These are phyloP conservation scores for Luperina testacea DNA, from an alignment of 2,888 invertebrate genomes.

Conservation along the genomic window DNA sequence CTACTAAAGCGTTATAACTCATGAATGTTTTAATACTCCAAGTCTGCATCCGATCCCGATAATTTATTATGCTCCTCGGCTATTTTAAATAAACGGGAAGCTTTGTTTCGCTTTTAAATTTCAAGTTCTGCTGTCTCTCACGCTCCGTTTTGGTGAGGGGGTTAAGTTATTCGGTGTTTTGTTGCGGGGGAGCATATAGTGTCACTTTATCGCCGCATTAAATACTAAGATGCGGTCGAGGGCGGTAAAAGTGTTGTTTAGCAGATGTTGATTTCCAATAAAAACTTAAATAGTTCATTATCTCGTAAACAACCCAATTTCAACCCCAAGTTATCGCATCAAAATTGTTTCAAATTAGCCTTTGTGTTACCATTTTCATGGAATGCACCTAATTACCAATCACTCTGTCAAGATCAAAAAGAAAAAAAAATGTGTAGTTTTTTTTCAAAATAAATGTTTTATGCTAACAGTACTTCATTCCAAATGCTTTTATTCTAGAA, in stretches of 20 bases:
- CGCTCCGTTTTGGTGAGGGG: constrained; percentile 25
- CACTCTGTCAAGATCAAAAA: no score
- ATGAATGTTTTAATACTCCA: constrained; percentile 75
- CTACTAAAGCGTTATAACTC: constrained; percentile 73
- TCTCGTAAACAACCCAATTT: no score
- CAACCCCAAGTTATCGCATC: no score
- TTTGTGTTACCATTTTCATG: no score
- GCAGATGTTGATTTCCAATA: no score
- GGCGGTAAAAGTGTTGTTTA: no score
- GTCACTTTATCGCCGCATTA: not conserved
- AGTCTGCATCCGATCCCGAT: constrained; percentile 66
- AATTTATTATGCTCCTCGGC: constrained; percentile 66
- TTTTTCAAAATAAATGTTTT: not conserved
- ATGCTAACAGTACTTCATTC: not conserved
- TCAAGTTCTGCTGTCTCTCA: constrained; percentile 42
- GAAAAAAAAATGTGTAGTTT: not conserved
- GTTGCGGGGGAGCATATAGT: not conserved
- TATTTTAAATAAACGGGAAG: constrained; percentile 67
- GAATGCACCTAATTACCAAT: no score
- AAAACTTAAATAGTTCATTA: no score
- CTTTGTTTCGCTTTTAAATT: constrained; percentile 64
- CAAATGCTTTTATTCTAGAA: no score
- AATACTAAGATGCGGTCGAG: not conserved
- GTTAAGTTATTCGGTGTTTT: constrained; percentile 11
- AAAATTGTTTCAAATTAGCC: no score